Evolutionary conservation across 2,113 vertebrate genomes (phyloP).

Genomic region (Ceuthmochares aereus): DNA sequence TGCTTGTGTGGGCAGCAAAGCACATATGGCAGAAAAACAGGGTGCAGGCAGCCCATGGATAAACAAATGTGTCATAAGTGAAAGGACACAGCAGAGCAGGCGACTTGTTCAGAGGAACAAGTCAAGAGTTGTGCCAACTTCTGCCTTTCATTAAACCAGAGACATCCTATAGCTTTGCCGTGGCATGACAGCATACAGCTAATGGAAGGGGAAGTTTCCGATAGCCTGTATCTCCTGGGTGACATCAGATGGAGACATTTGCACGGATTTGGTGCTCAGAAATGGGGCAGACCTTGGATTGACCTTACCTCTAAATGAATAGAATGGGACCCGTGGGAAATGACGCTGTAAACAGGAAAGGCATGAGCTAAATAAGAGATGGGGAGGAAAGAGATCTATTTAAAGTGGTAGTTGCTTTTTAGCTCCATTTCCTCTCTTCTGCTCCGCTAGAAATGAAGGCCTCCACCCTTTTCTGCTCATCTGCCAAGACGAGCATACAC

Average conservation of each 20-base stretch:
- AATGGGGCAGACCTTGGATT: neutral
- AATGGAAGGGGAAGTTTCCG: neutral
- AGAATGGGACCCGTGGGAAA: constrained; percentile 2
- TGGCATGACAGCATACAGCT: neutral
- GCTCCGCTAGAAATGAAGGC: neutral
- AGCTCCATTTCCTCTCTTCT: neutral
- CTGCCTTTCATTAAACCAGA: neutral
- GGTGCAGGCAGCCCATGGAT: neutral
- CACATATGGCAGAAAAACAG: constrained; percentile 26
- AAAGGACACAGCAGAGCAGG: neutral
- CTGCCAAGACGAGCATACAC: neutral
- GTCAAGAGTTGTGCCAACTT: neutral
- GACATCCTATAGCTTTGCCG: neutral
- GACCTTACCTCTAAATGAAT: constrained; percentile 8
- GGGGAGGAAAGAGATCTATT: neutral
- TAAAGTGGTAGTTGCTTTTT: constrained; percentile 30
- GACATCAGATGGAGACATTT: neutral
- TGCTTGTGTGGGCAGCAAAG: constrained; percentile 40
- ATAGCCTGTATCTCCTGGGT: neutral
- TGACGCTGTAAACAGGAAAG: constrained; percentile 49
- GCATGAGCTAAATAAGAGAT: constrained; percentile 48
- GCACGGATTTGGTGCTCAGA: neutral
- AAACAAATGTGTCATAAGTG: constrained; percentile 40
- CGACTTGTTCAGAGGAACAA: neutral
- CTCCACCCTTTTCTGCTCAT: neutral